phyloP scores from a whole-genome alignment of 2,888 invertebrate genomes.

The Synanthedon andrenaeformis region DNA sequence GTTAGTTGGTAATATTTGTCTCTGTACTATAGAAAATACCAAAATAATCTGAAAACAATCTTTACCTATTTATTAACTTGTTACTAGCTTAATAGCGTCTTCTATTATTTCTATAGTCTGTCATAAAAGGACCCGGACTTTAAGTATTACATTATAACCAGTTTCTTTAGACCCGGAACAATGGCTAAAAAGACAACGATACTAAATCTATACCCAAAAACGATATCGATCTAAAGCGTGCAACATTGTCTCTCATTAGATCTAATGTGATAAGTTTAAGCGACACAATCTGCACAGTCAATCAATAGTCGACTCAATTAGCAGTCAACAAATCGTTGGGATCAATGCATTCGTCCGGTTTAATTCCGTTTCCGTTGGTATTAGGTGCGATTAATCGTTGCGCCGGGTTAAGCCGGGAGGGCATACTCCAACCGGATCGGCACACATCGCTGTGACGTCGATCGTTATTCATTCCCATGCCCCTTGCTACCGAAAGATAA shows the following conservation, averaged over 20 bases:
- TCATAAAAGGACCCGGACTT: too few species aligned
- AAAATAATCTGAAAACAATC: too few species aligned
- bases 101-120: too few species aligned
- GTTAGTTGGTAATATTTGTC: too few species aligned
- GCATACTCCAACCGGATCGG: slow-evolving; percentile 25
- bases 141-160: too few species aligned
- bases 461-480: slow-evolving; percentile 62
- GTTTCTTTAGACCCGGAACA: too few species aligned
- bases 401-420: slow-evolving; percentile 53
- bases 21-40: too few species aligned
- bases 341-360: slow-evolving; percentile 67
- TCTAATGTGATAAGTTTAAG: not conserved
- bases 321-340: slow-evolving; percentile 63
- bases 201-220: too few species aligned
- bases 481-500: slow-evolving; percentile 46
- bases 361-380: slow-evolving; percentile 66
- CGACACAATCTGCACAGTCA: slow-evolving; percentile 20
- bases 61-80: too few species aligned
- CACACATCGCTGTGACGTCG: slow-evolving; percentile 66
- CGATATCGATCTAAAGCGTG: not conserved
- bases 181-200: too few species aligned
- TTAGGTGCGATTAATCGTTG: slow-evolving; percentile 66
- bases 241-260: not conserved
- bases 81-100: too few species aligned
- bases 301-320: slow-evolving; percentile 42